Conservation (phyloP, 2,113 vertebrate species). For the Zosterops pallidus region DNA sequence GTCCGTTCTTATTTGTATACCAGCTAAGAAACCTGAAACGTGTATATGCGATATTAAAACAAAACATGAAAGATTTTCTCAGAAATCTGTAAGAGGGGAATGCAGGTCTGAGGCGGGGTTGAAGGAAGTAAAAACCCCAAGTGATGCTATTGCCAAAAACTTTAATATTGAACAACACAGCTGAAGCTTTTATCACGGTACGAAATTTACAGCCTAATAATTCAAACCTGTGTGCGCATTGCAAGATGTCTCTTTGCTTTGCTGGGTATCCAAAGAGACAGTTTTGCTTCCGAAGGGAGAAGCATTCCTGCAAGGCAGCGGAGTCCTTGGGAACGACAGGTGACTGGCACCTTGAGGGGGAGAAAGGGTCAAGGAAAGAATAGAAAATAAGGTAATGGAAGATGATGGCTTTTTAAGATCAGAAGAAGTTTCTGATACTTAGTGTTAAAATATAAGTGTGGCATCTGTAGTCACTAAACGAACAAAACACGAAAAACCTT, state of each 20-base stretch:
- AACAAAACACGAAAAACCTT: neutral
- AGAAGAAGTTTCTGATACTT: neutral
- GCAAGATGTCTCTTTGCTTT: neutral
- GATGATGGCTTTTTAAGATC: neutral
- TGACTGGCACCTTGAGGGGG: neutral
- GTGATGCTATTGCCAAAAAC: conserved; percentile 15
- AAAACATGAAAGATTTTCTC: conserved; percentile 57
- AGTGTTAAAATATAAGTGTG: neutral
- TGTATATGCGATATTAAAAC: conserved; percentile 44
- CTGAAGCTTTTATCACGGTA: conserved; percentile 60
- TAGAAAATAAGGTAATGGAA: neutral
- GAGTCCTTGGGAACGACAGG: neutral
- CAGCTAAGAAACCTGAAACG: conserved; percentile 44
- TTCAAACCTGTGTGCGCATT: neutral
- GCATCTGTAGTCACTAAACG: neutral
- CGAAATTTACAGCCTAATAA: conserved; percentile 59
- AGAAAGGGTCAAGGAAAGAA: neutral
- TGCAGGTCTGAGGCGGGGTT: neutral
- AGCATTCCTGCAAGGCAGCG: neutral
- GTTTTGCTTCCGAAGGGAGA: neutral
- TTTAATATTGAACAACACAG: conserved; percentile 55
- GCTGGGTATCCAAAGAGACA: neutral
- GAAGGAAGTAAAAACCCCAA: conserved; percentile 28
- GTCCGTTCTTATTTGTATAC: conserved; percentile 35
- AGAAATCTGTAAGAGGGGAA: conserved; percentile 17